Conservation (phyloP, 2,888 invertebrate species). For the Mesorhabditis spiculigera region DNA sequence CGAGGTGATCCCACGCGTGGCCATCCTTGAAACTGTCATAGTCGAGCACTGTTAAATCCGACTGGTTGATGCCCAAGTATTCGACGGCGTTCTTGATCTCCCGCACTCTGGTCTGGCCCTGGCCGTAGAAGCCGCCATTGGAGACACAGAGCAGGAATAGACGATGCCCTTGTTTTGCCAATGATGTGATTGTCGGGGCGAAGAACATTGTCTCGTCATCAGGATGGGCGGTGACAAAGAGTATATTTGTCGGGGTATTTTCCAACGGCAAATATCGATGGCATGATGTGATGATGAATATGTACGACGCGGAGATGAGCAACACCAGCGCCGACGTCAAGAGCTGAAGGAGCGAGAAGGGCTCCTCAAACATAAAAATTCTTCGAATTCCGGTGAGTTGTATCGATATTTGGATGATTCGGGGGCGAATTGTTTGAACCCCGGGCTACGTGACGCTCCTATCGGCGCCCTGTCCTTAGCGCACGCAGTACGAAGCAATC, state of each 20-base stretch:
- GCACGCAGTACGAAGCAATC: too few species aligned
- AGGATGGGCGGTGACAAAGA: conserved; percentile 88
- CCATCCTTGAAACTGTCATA: conserved; percentile 72
- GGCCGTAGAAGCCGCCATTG: conserved; percentile 35
- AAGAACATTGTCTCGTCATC: conserved; percentile 99
- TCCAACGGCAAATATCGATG: too few species aligned
- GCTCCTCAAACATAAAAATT: too few species aligned
- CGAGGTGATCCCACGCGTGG: conserved; percentile 60
- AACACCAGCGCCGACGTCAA: too few species aligned
- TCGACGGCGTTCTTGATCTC: conserved; percentile 81
- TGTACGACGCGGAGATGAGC: too few species aligned
- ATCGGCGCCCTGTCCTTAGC: too few species aligned
- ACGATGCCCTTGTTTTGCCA: conserved; percentile 24
- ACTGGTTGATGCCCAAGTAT: conserved; percentile 74
- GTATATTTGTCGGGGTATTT: conserved; percentile 58
- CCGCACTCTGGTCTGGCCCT: conserved; percentile 68
- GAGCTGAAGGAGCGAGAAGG: too few species aligned
- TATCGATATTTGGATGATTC: too few species aligned
- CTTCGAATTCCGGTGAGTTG: too few species aligned
- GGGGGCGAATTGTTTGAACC: too few species aligned
- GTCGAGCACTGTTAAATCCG: conserved; percentile 71
- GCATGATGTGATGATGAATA: too few species aligned
- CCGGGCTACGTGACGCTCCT: too few species aligned
- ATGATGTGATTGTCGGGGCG: conserved; percentile 69
- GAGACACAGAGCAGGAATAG: conserved; percentile 36